Percentiles rank a stretch among this genome's conserved stretches.
These are phyloP conservation scores for Intellagama lesueurii DNA, from an alignment of 2,797 vertebrate genomes.

Conservation along the genomic window DNA sequence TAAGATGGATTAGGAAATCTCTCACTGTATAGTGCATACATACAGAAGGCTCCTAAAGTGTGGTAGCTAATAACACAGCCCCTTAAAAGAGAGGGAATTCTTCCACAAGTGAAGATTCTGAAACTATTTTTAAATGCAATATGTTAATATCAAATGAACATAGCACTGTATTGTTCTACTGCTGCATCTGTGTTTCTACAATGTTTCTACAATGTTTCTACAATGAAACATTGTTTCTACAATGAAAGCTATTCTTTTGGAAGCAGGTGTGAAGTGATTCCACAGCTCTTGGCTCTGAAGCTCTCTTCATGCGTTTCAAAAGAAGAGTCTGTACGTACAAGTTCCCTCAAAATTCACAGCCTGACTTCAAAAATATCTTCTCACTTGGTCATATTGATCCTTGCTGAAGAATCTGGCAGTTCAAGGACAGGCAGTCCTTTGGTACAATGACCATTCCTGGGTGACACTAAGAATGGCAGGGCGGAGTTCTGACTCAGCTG, in stretches of 20 bases:
- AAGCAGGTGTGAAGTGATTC: neutral
- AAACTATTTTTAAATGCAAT: neutral
- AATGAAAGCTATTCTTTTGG: neutral
- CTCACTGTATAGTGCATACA: too few species aligned
- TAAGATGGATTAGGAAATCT: too few species aligned
- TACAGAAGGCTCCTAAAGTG: too few species aligned
- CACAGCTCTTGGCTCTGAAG: neutral
- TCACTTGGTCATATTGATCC: neutral
- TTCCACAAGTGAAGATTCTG: neutral
- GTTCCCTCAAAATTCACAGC: neutral
- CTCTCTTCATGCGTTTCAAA: neutral
- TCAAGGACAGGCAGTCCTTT: neutral
- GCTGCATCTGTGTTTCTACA: neutral
- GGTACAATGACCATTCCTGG: neutral
- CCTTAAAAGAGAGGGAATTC: neutral
- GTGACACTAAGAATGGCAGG: neutral
- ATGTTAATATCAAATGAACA: neutral
- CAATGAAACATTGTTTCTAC: too few species aligned
- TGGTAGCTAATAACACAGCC: too few species aligned
- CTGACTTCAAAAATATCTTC: neutral
- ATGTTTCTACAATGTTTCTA: too few species aligned
- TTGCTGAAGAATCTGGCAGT: neutral
- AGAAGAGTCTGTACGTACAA: neutral
- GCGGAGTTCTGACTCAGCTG: neutral
- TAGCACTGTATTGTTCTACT: neutral